Evolutionary conservation across 2,113 vertebrate genomes (phyloP).

Genomic region (Erythrocercus mccallii): DNA sequence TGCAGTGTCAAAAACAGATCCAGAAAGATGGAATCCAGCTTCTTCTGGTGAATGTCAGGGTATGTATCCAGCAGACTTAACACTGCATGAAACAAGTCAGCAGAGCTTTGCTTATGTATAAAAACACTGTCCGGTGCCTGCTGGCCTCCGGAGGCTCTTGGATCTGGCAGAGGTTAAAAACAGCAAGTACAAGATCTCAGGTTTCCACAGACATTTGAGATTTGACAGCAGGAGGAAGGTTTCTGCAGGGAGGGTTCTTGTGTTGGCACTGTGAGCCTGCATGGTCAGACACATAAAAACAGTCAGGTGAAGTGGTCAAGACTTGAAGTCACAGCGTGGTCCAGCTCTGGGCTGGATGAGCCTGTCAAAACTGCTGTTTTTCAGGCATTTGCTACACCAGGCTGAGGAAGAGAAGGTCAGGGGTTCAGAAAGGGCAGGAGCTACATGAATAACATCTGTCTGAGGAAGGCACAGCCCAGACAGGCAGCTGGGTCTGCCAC

Average conservation of each 20-base stretch:
- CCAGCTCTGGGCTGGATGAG: not conserved
- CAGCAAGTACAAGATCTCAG: not conserved
- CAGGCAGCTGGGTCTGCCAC: not conserved
- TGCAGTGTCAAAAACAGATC: not conserved
- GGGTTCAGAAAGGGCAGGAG: not conserved
- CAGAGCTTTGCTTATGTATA: not conserved
- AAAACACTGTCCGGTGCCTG: not conserved
- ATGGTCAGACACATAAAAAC: rapidly evolving
- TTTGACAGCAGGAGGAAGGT: not conserved
- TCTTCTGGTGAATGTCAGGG: not conserved
- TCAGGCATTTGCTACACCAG: not conserved
- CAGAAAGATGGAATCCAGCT: not conserved
- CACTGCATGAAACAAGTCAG: not conserved
- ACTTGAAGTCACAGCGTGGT: not conserved
- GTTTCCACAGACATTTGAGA: not conserved
- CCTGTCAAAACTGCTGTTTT: not conserved
- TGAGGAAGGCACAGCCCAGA: not conserved
- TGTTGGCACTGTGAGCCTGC: not conserved
- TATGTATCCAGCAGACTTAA: not conserved
- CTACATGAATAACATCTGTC: not conserved
- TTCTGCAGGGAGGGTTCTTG: not conserved
- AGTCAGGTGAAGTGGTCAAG: not conserved
- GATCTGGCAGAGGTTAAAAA: not conserved
- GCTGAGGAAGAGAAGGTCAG: not conserved
- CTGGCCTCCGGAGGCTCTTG: not conserved